A percentile compares a stretch with the other conserved stretches of the same genome.
These are phyloP conservation scores for Synanthedon andrenaeformis DNA, from an alignment of 2,888 invertebrate genomes.

Conservation along the genomic window DNA sequence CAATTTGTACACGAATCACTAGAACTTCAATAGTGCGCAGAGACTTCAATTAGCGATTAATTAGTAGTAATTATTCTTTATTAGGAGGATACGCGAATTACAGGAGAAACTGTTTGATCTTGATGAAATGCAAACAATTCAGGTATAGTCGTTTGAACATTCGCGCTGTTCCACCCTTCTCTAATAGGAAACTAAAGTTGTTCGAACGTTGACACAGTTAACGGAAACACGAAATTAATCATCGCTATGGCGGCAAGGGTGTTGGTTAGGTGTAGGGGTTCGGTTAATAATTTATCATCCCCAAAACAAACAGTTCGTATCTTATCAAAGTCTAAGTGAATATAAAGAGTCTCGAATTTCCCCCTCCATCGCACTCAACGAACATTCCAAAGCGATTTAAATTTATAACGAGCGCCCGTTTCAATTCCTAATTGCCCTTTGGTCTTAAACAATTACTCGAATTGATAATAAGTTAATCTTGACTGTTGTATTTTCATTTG, in stretches of 20 bases:
- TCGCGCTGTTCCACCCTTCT: neutral
- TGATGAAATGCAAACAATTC: too few species aligned
- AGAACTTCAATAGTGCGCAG: too few species aligned
- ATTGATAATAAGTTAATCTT: constrained; percentile 12
- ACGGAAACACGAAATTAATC: neutral
- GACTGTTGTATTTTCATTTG: constrained; percentile 5
- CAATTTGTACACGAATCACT: too few species aligned
- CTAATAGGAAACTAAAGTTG: neutral
- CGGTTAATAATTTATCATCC: constrained; percentile 1
- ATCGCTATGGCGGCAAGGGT: neutral
- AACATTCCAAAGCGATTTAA: constrained; percentile 16
- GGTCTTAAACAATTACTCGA: constrained; percentile 15
- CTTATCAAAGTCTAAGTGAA: constrained; percentile 11
- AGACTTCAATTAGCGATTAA: too few species aligned
- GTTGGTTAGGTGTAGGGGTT: neutral
- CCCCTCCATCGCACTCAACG: constrained; percentile 3
- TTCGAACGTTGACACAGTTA: neutral
- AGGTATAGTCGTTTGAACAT: too few species aligned
- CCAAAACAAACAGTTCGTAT: constrained; percentile 9
- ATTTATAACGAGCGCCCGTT: constrained; percentile 17
- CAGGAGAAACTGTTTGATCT: too few species aligned
- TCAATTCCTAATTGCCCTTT: constrained; percentile 19
- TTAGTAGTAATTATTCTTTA: too few species aligned
- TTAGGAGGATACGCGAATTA: too few species aligned
- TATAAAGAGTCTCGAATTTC: constrained; percentile 10